phyloP scores from a whole-genome alignment of 2,888 invertebrate species.

The Spialia ferax region DNA sequence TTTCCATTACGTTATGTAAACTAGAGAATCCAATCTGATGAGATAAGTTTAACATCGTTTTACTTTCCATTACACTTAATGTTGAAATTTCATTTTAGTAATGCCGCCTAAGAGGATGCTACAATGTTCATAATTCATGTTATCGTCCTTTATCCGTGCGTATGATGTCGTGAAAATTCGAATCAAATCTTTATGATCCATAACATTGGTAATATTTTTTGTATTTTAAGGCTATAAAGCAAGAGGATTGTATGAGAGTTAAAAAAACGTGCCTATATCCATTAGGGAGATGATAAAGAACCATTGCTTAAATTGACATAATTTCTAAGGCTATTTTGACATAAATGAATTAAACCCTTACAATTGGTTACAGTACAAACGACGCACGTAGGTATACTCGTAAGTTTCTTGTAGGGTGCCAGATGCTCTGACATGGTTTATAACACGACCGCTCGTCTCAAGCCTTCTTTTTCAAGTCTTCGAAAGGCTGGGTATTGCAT shows the following conservation, averaged over 20 bases:
- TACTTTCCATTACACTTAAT: conserved; percentile 14
- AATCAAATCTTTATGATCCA: neutral
- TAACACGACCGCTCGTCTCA: conserved; percentile 9
- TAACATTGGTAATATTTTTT: neutral
- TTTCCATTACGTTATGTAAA: conserved; percentile 8
- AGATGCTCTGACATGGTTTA: neutral
- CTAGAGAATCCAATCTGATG: conserved; percentile 17
- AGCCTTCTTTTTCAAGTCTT: conserved; percentile 18
- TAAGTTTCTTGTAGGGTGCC: neutral
- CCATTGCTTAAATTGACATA: no score
- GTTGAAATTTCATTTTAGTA: neutral
- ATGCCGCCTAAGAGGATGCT: neutral
- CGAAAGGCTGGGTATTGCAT: conserved; percentile 4
- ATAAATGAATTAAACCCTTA: no score
- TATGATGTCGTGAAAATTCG: neutral
- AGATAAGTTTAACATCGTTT: conserved; percentile 17
- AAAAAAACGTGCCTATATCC: no score
- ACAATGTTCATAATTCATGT: conserved; percentile 1
- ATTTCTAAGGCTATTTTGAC: no score
- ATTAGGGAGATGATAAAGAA: no score
- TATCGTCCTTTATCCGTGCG: neutral
- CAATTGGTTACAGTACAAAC: no score
- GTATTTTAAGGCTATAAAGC: neutral
- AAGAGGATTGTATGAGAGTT: no score
- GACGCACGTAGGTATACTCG: no score